These are phyloP conservation scores for Apis florea DNA, from an alignment of 1,140 invertebrate species.

Conservation along the genomic window DNA sequence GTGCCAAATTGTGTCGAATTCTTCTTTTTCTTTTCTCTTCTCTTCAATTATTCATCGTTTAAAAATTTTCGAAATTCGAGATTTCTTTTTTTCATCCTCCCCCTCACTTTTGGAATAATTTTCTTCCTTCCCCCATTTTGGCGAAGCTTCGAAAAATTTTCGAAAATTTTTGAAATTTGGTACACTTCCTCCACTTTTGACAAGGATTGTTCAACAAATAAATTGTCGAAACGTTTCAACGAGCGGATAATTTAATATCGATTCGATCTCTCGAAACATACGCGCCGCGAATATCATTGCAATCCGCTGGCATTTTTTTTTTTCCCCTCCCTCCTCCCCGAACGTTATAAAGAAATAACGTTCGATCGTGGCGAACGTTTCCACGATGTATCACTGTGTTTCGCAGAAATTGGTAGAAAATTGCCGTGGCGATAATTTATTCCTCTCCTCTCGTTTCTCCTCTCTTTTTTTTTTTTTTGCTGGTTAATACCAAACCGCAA, in stretches of 20 bases:
- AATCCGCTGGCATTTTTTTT: neutral
- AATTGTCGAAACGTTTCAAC: neutral
- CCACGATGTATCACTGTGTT: neutral
- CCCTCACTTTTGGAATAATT: no score
- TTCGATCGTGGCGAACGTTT: neutral
- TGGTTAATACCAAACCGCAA: neutral
- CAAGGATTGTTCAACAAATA: neutral
- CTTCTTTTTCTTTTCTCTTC: neutral
- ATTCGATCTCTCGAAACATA: constrained; percentile 1
- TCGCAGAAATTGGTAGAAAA: neutral
- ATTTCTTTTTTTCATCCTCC: no score
- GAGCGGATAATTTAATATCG: neutral
- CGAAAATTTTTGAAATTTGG: neutral
- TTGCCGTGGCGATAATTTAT: neutral
- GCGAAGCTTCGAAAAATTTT: neutral
- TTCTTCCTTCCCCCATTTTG: no score
- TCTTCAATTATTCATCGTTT: no score
- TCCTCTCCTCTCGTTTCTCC: neutral
- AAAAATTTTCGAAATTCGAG: no score
- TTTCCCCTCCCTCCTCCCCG: neutral
- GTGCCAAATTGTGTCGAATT: neutral
- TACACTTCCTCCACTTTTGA: neutral
- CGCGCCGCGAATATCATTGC: neutral
- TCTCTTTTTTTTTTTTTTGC: neutral
- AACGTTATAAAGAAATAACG: neutral